These are phyloP conservation scores for Epizoanthus fatuus DNA, from an alignment of 92 coral and sea anemone genomes.

Conservation along the genomic window DNA sequence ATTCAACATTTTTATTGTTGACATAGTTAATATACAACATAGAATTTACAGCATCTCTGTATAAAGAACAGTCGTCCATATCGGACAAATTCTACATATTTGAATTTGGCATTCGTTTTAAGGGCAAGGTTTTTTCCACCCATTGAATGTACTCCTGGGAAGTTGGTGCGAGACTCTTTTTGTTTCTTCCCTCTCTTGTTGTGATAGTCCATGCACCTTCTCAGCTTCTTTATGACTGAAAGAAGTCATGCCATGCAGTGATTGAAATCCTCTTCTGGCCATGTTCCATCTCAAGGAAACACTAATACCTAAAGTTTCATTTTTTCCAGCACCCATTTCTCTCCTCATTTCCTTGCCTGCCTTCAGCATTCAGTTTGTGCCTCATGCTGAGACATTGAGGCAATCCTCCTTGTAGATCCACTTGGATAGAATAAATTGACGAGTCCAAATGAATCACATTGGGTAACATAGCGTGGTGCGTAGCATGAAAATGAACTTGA, in stretches of 20 bases:
- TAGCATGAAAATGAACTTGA: no score
- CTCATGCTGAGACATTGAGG: conserved; percentile 42
- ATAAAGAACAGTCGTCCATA: conserved; percentile 61
- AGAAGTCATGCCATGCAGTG: conserved; percentile 61
- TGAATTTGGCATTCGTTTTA: conserved; percentile 38
- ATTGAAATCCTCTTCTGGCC: conserved; percentile 69
- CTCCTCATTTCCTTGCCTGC: conserved; percentile 46
- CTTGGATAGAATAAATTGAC: no score
- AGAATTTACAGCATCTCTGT: conserved; percentile 49
- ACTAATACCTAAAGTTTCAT: conserved; percentile 18
- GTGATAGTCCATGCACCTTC: conserved; percentile 56
- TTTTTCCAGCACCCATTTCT: conserved; percentile 18
- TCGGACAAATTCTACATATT: conserved; percentile 61
- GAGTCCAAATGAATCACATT: no score
- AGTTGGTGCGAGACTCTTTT: conserved; percentile 41
- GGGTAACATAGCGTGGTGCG: no score
- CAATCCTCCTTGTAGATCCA: no score
- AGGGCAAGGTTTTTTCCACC: conserved; percentile 44
- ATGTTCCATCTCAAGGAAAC: conserved; percentile 58
- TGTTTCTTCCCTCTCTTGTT: conserved; percentile 48
- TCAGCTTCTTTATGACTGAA: conserved; percentile 50
- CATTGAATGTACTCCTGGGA: conserved; percentile 56
- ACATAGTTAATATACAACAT: conserved; percentile 41
- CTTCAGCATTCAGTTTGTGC: conserved; percentile 58
- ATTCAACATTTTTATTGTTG: conserved; percentile 42